Base-by-base conservation (phyloP, 2,113 vertebrate species). In the Bufo gargarizans region DNA sequence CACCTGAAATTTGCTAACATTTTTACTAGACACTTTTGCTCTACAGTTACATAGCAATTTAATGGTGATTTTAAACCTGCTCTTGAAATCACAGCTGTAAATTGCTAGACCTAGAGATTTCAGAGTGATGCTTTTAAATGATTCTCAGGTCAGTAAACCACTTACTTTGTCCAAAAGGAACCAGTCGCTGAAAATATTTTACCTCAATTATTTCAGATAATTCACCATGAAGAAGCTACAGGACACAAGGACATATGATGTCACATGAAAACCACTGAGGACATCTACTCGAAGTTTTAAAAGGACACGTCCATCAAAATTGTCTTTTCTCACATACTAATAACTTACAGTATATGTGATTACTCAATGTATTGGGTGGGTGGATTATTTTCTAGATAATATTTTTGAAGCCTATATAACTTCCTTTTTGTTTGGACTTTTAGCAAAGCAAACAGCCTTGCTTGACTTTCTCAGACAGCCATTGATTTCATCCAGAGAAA, bases 121-220 rank as follows among this genome's bases (percentile, higher is more conserved):
- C 72, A 76, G 72, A 76, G 72, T 76, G 72, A 76, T 76, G 72
- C 50, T 76, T 76, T 76, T 76, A 76, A 76, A 76, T 50, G 45
- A 49, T 76, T 76, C 72, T 50, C 17, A 76, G 72, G 72, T 20
- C 72, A 3, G 72, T 20, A 76, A 76, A 76, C 72, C 72, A 76
- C 47, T 76, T 76, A 50, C 47, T 76, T 76, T 50, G 47, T 76
- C 72, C 72, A 50, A 49, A 76, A 76, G 45, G 72, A 50, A 76
- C 72, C 72, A 20, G 72, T 49, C 19, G 45, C 72, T 76, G 72
- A 76, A 47, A 76, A 76, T 45, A 50, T 76, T 76, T 76, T 9
- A 76, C 45, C 20, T 50, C 72, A 50, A 76, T 76, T 76, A 76
- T 76, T 50, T 76, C 72, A 76, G 47, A 76, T 76, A 47, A 76